Percentiles rank a stretch among this genome's conserved stretches.
phyloP scores from a whole-genome alignment of 2,113 vertebrate species.

The Prochilodus magdalenae region DNA sequence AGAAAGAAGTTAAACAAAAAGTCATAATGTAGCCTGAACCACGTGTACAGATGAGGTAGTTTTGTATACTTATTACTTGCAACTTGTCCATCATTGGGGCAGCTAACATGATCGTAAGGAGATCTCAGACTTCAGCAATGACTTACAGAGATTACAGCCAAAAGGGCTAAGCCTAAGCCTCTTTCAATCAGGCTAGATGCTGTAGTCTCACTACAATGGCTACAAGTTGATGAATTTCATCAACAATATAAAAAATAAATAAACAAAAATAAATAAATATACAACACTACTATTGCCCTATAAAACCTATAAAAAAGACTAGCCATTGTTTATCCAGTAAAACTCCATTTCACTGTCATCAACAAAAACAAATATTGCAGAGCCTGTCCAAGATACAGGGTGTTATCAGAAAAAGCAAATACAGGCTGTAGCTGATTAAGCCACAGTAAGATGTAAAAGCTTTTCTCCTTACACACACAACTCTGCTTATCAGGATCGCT shows the following conservation, averaged over 20 bases:
- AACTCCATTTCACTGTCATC: not conserved
- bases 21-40: too few relatives aligned
- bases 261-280: too few relatives aligned
- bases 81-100: not conserved
- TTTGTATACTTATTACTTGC: not conserved
- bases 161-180: not conserved
- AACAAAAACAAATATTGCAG: constrained; percentile 8
- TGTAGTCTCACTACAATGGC: not conserved
- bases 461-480: not conserved
- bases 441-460: constrained; percentile 10
- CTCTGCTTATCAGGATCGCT: not conserved
- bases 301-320: not conserved
- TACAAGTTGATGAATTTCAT: not conserved
- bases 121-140: not conserved
- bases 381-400: not conserved
- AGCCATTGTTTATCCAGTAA: constrained; percentile 7
- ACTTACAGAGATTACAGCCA: not conserved
- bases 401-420: constrained; percentile 31
- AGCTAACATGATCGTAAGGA: not conserved
- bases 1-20: too few relatives aligned
- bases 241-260: too few relatives aligned
- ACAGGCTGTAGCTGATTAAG: constrained; percentile 23
- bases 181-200: not conserved
- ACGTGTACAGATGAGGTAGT: too few relatives aligned
- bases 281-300: not conserved